phyloP scores from a whole-genome alignment of 2,797 vertebrate species.

The Anniella stebbinsi region DNA sequence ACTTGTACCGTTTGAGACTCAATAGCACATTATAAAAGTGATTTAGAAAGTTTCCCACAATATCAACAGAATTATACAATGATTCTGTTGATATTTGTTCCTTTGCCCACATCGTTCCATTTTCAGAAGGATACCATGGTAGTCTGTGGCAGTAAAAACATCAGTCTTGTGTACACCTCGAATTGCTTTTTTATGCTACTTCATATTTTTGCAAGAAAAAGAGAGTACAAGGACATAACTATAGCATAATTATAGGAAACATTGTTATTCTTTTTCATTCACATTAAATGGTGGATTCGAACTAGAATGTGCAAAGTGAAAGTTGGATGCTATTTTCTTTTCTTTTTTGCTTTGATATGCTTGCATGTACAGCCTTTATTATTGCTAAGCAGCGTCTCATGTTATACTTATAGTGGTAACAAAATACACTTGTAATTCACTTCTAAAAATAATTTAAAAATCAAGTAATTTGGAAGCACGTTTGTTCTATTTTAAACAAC shows the following conservation, averaged over 20 bases:
- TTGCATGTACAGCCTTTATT: background rate
- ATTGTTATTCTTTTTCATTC: background rate
- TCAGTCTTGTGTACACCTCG: background rate
- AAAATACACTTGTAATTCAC: background rate
- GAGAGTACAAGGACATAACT: background rate
- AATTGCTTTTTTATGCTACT: background rate
- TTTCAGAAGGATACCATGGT: background rate
- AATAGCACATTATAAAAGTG: background rate
- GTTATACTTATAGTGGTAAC: background rate
- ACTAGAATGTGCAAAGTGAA: background rate
- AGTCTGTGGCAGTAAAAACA: background rate
- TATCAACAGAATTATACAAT: background rate
- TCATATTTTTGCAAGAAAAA: background rate
- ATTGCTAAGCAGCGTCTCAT: background rate
- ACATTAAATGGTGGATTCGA: background rate
- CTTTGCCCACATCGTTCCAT: background rate
- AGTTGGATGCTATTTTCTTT: background rate
- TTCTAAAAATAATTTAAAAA: background rate
- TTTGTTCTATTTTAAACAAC: slow-evolving; percentile 10
- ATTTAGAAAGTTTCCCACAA: background rate
- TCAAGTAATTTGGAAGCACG: background rate
- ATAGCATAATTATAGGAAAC: background rate
- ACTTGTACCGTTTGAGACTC: background rate
- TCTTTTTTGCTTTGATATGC: background rate
- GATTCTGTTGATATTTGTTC: background rate